Evolutionary conservation across 2,113 vertebrate species (phyloP), one percentile per base, ranked within the genome.

Genomic region (Donacobius atricapilla): DNA sequence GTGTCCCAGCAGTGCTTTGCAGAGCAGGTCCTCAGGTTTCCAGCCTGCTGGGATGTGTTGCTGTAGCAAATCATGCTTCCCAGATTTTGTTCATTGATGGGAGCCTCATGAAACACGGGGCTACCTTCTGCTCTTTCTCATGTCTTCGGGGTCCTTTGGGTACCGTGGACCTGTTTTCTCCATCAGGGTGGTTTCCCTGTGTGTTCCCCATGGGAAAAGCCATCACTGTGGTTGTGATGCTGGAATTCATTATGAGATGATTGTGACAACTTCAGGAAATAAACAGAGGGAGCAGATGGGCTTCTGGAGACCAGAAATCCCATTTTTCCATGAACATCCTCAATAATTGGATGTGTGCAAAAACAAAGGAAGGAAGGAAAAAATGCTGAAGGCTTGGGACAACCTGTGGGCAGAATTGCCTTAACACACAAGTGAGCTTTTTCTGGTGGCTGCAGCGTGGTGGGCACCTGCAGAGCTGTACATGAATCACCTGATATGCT

Each of bases 231-330:
- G 79, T 88, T 0, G 18, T 86, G 75, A 83, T 0, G 4, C 71
- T 86, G 92, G 92, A 94, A 88, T 81, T 86, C 70, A 90, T 95
- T 90, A 88, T 0, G 0, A 89, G 84, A 79, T 6, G 19, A 47
- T 63, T 85, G 48, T 64, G 80, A 92, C 37, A 14, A 72, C 84
- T 91, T 89, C 95, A 92, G 85, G 85, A 95, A 96, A 93, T 93
- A 94, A 94, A 79, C 87, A 95, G 68, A 54, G 71, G 42, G 71
- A 96, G 80, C 93, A 95, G 95, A 94, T 96, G 93, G 63, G 63
- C 60, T 96, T 83, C 75, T 31, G 73, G 85, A 76, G 84, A 83
- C 72, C 91, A 96, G 85, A 90, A 94, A 92, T 93, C 50, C 72
- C 17, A 0, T 77, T 83, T 77, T 66, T 77, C 27, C 70, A 2